Conservation (phyloP, 2,113 vertebrate genomes). For the Craseonycteris thonglongyai region DNA sequence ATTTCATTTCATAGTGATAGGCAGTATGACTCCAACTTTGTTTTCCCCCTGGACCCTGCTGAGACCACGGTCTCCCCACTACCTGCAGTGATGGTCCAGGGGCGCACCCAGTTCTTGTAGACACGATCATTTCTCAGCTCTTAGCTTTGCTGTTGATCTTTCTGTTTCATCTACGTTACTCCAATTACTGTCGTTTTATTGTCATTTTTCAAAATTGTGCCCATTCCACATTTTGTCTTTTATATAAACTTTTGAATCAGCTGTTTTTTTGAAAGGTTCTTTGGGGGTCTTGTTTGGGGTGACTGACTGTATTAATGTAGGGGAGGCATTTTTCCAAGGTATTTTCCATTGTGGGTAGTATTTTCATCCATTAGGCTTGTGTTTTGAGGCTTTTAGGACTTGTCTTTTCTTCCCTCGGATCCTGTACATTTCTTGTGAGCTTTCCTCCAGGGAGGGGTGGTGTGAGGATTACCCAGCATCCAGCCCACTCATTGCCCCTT, state of each 20-base stretch:
- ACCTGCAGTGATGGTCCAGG: background rate
- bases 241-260: background rate
- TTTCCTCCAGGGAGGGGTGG: background rate
- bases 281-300: background rate
- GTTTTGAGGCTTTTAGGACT: background rate
- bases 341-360: background rate
- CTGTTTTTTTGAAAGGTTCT: background rate
- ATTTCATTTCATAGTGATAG: background rate
- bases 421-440: background rate
- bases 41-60: background rate
- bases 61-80: background rate
- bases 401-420: background rate
- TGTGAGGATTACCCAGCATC: background rate
- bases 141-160: background rate
- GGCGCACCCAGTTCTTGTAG: background rate
- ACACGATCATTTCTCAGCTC: background rate
- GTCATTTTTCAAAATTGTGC: background rate
- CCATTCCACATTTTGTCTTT: background rate
- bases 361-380: background rate
- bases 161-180: background rate
- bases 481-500: background rate
- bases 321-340: background rate
- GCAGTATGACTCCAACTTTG: background rate
- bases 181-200: background rate
- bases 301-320: background rate